Base-by-base conservation (phyloP, 2,888 invertebrate species). In the Philopedon plagiatum region DNA sequence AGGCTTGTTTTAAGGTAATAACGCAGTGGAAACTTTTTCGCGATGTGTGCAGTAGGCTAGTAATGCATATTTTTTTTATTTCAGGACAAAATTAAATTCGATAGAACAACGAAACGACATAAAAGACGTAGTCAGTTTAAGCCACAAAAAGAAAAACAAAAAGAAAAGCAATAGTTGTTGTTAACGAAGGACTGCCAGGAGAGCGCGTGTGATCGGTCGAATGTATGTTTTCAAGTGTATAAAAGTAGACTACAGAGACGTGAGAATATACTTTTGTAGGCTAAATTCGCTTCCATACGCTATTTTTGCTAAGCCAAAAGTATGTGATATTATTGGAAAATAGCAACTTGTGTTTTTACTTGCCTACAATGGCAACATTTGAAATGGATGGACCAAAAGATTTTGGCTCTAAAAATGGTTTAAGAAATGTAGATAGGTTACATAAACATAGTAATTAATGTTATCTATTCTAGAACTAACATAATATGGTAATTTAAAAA, bases 41-140 rank as follows among this genome's bases (percentile, higher is more conserved):
- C 8, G 8, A 44, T 29, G 29, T 46, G 15, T 29, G 41, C 11
- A 13, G 39, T 13, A 3, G 39, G 39, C 21, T 11, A 15, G 15
- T 18, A 63, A 19, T 51, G 19, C 29, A 4, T n/a, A n/a, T 34
- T 60, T 57, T 41, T 67, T 67, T 11, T 39, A 3, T 70, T 71
- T 19, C 34, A 72, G 75, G 84, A 92, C 94, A 75, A 97, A 97
- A 88, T 90, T 93, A 85, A 93, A 93, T 85, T 90, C 91, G 87
- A 92, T 91, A 83, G 92, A 93, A 84, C 87, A 92, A 82, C 93
- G 93, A 86, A 90, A 89, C 78, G 90, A 91, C 76, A 91, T 90
- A 80, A 87, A 89, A 73, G 93, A 93, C 82, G 92, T 91, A 69
- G 92, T 94, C 71, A 91, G 92, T 86, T 85, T 94, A 83, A 89